Base-by-base conservation (phyloP, 2,113 vertebrate genomes). In the Phaethornis superciliosus region DNA sequence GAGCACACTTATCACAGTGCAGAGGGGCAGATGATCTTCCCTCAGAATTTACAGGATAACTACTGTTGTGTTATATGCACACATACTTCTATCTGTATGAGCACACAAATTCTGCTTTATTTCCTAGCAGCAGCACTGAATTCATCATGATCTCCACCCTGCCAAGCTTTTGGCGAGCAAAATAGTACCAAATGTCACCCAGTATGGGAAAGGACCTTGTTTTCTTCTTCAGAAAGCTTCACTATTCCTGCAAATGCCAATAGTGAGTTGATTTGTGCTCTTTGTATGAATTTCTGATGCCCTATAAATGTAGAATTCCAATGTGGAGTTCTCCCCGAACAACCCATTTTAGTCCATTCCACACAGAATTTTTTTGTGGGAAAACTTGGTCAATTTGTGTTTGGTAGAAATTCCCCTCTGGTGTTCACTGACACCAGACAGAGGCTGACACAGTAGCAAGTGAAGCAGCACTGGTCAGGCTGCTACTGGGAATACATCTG, bases 221-320 rank as follows among this genome's bases (percentile, higher is more conserved):
- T 90, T 93, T 78, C 56, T 28, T 83, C 55, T 94, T 78, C 42
- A 35, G 67, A 91, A 90, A 96, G 28, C 32, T 68, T 55, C 89
- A n/a, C 21, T 35, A 59, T 28, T 62, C 71, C 77, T 75, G 52
- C 32, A 59, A 90, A 90, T 78, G 21, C 69, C 69, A 86, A 16
- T 5, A 87, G 17, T 9, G 32, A 76, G 49, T 85, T 94, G 93
- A 85, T 91, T 65, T 86, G 47, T 59, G 63, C 9, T 63, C 32
- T 85, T 68, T 46, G 35, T 62, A 49, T 16, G 42, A 63, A 64
- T 89, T 90, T 83, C 80, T 55, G 44, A 79, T 20, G n/a, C 46
- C 49, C 46, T 65, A 74, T 77, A 95, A 93, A 78, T 24, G 52
- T 47, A 84, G 58, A 95, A 96, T 77, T 88, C 49, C 60, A 75